Percentiles rank a stretch among this genome's conserved stretches.
phyloP scores from a whole-genome alignment of 2,797 vertebrate genomes.

The Premnoplex brunnescens region DNA sequence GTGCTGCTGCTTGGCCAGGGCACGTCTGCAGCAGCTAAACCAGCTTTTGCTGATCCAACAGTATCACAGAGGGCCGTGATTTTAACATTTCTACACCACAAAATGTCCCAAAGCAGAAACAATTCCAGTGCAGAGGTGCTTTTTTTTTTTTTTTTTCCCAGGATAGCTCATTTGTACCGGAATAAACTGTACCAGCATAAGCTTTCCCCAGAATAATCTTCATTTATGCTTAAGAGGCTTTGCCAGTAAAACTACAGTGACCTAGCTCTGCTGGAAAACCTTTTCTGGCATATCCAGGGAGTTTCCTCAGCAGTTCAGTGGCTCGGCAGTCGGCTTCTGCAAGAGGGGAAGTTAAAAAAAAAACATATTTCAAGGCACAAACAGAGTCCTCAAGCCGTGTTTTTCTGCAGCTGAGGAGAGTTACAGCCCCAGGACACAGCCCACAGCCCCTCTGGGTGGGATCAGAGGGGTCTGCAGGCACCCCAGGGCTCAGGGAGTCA shows the following conservation, averaged over 20 bases:
- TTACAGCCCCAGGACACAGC: neutral
- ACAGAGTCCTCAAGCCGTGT: neutral
- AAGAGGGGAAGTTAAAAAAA: neutral
- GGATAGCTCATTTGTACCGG: slow-evolving; percentile 28
- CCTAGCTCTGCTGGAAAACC: slow-evolving; percentile 52
- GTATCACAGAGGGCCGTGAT: neutral
- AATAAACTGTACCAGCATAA: slow-evolving; percentile 58
- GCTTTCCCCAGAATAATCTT: slow-evolving; percentile 53
- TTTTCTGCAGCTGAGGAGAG: neutral
- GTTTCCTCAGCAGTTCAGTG: neutral
- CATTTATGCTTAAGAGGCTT: slow-evolving; percentile 61
- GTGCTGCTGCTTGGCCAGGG: neutral
- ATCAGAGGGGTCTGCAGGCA: neutral
- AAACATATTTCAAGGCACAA: neutral
- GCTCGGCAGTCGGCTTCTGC: neutral
- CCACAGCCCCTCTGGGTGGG: fast-evolving
- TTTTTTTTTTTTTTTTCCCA: neutral
- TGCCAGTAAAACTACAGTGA: slow-evolving; percentile 64
- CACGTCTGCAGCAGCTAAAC: neutral
- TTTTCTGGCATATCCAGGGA: neutral
- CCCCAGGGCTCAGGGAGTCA: fast-evolving
- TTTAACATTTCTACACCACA: neutral
- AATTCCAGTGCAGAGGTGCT: neutral
- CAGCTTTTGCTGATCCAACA: neutral
- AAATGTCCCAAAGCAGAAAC: neutral